Base-by-base conservation (phyloP, 1,140 invertebrate species). In the Camponotus vicinus region DNA sequence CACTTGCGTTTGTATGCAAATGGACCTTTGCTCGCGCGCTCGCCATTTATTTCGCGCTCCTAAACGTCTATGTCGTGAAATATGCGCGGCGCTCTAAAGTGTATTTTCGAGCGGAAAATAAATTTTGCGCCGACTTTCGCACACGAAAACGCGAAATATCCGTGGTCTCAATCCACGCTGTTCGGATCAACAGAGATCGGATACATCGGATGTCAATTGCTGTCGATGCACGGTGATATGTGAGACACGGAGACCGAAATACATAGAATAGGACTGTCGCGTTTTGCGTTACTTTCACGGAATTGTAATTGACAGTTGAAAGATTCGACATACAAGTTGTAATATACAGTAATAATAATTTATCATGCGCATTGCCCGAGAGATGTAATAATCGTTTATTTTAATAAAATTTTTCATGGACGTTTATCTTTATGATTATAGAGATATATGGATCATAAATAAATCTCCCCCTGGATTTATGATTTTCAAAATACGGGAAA, bases 31-130 rank as follows among this genome's bases (percentile, higher is more conserved):
- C 67, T 82, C 52, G 37, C 37, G 40, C 37, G 21, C 37, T 21
- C 18, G 11, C 79, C 40, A 83, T 83, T 83, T 73, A 83, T 83
- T 73, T 40, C 79, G 13, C 18, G 55, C 55, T 73, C 32, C 63
- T 61, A 83, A 83, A 83, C 32, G 79, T 75, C 79, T 18, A 83
- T 83, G 79, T 32, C 40, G 57, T 83, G 79, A 83, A 83, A 83
- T 83, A 83, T 75, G 55, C 79, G 79, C 79, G 15, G 34, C 55
- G 69, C 69, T 59, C 69, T 27, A 61, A 63, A 83, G 79, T 63
- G 69, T 42, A 83, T 83, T 83, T 75, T 55, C 79, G 79, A 21
- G 40, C 55, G 78, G 27, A 15, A 83, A 83, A 83, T 83, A 83
- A 73, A 83, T 83, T 75, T 75, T 55, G 61, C 55, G 40, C 79